Base-by-base conservation (phyloP, 2,113 vertebrate species). In the Euleptes europaea region DNA sequence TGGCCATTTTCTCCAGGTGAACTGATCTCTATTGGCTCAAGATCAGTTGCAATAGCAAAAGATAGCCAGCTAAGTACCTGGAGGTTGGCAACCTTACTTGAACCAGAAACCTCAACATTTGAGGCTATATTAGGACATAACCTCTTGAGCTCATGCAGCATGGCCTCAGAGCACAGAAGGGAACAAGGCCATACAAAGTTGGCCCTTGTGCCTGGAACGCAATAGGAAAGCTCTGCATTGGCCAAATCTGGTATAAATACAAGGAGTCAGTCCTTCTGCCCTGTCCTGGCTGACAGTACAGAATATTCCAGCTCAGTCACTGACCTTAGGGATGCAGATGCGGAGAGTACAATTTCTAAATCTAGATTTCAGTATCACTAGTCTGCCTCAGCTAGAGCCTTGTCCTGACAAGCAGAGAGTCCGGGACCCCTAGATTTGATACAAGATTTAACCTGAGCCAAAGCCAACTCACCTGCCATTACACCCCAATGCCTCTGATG, bases 331-430 rank as follows among this genome's bases (percentile, higher is more conserved):
- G 26, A 73, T 4, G 40, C 72, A 47, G 44, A 9, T 47, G 49
- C 7, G 28, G 26, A 28, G 17, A 75, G 15, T 8, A 75, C n/a
- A 26, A 14, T 51, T 49, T n/a, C 19, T 47, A 75, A 15, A 40
- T 21, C 21, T 44, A 47, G 44, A 73, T 44, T 44, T 44, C 26
- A 10, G 12, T 47, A 44, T 12, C 49, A 51, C 13, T 51, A 2
- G 21, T 14, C 21, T 73, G 21, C 14, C 26, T 21, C 12, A 31
- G 71, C 10, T 26, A 26, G 38, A 70, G 35, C 82, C 83, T 82
- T 13, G n/a, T n/a, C 44, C 57, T 83, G 63, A 72, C 5, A n/a
- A 74, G 44, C 73, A 86, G 90, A n/a, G n/a, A n/a, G n/a, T n/a
- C n/a, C n/a, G n/a, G n/a, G n/a, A n/a, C n/a, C n/a, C 91, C n/a